These are phyloP conservation scores for Tachysurus vachellii DNA, from an alignment of 2,113 vertebrate species.

Conservation along the genomic window DNA sequence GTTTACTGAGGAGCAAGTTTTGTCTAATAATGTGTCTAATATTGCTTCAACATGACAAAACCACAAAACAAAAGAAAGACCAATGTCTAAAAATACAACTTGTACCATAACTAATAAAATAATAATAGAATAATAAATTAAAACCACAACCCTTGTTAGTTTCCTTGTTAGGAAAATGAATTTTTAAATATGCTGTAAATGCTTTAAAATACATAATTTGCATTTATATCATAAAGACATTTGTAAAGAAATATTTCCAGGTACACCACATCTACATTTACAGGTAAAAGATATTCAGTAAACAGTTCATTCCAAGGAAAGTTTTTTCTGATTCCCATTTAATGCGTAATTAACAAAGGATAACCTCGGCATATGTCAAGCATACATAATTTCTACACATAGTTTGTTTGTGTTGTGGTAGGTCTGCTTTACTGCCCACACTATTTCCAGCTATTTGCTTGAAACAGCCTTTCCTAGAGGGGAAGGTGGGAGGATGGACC, in stretches of 20 bases:
- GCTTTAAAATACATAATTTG: not conserved
- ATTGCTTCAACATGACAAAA: not conserved
- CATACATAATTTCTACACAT: not conserved
- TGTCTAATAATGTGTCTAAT: not conserved
- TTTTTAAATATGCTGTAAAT: no score
- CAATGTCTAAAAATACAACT: not conserved
- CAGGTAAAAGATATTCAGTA: not conserved
- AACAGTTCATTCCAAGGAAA: not conserved
- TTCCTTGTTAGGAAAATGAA: not conserved
- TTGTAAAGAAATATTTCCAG: not conserved
- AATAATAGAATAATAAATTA: not conserved
- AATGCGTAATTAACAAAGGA: not conserved
- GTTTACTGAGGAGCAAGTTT: not conserved
- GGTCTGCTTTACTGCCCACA: conserved; percentile 5
- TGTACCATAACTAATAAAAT: not conserved
- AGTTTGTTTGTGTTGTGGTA: not conserved
- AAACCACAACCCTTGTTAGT: not conserved
- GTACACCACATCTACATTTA: not conserved
- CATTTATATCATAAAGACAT: not conserved
- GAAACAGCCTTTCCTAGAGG: not conserved
- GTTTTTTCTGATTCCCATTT: not conserved
- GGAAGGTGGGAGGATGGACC: conserved; percentile 2
- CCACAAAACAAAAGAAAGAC: not conserved
- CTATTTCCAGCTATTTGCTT: conserved; percentile 11
- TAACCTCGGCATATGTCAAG: not conserved